Evolutionary conservation across 1,140 invertebrate genomes (phyloP).

Genomic region (Mycetomoellerius zeteki): DNA sequence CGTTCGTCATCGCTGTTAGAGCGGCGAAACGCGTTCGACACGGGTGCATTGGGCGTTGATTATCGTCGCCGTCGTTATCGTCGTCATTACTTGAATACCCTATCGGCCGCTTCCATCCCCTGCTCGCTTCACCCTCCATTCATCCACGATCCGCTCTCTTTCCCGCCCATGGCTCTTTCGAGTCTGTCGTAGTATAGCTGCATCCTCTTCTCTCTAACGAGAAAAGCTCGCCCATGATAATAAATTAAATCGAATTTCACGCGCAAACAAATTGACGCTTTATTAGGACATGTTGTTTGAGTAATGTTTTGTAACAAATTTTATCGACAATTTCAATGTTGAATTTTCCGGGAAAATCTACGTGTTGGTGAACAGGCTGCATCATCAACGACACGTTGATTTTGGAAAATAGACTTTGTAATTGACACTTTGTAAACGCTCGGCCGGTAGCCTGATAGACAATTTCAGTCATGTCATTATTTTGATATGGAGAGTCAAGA

Average conservation of each 20-base stretch:
- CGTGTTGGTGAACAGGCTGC: conserved; percentile 9
- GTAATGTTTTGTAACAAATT: conserved; percentile 48
- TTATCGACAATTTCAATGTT: conserved; percentile 25
- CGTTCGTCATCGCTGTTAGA: conserved; percentile 71
- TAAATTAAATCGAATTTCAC: conserved; percentile 52
- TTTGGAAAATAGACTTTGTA: conserved; percentile 49
- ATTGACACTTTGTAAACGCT: conserved; percentile 46
- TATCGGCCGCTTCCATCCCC: conserved; percentile 51
- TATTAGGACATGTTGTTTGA: conserved; percentile 39
- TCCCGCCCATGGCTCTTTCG: not conserved
- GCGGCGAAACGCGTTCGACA: conserved; percentile 65
- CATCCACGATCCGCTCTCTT: conserved; percentile 1
- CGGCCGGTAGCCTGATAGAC: conserved; percentile 10
- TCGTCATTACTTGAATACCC: conserved; percentile 76
- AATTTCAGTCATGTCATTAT: conserved; percentile 33
- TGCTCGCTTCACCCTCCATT: not conserved
- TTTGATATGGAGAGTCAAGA: not conserved
- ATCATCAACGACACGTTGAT: conserved; percentile 29
- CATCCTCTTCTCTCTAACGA: not conserved
- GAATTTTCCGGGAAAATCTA: conserved; percentile 28
- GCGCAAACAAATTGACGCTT: conserved; percentile 41
- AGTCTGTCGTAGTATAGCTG: not conserved
- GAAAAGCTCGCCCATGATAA: conserved; percentile 17
- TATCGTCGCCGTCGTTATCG: conserved; percentile 74
- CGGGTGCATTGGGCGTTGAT: conserved; percentile 66